phyloP scores from a whole-genome alignment of 2,888 invertebrate genomes.

The Pseudanteris insignis region DNA sequence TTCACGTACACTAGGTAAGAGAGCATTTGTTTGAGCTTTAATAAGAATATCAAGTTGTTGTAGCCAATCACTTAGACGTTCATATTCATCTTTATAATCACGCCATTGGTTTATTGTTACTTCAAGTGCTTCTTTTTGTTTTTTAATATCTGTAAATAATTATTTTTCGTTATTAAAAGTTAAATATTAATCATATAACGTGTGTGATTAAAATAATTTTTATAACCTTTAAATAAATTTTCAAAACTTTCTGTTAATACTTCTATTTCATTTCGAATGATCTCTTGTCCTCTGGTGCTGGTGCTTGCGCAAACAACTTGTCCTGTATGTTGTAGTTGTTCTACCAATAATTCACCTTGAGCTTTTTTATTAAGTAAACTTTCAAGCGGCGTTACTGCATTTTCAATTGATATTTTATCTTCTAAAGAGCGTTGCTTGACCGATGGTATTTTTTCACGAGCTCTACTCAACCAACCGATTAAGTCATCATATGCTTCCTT shows the following conservation, averaged over 20 bases:
- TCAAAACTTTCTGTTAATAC: slow-evolving; percentile 87
- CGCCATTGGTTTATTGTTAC: slow-evolving; percentile 85
- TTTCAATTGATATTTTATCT: slow-evolving; percentile 88
- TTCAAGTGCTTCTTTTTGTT: slow-evolving; percentile 86
- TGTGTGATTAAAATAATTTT: no score
- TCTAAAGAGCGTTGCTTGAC: slow-evolving; percentile 84
- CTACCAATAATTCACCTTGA: slow-evolving; percentile 87
- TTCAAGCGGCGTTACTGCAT: slow-evolving; percentile 87
- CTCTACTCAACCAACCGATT: slow-evolving; percentile 86
- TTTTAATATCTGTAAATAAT: slow-evolving; percentile 74
- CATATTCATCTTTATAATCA: slow-evolving; percentile 92
- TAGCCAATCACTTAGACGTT: slow-evolving; percentile 89
- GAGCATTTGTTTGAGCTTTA: slow-evolving; percentile 87
- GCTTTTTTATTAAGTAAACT: slow-evolving; percentile 87
- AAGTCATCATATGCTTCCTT: slow-evolving; percentile 93
- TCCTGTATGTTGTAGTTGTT: slow-evolving; percentile 87
- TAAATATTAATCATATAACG: no score
- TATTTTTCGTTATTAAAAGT: background rate
- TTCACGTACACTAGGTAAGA: slow-evolving; percentile 80
- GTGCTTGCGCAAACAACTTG: slow-evolving; percentile 87
- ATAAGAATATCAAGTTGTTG: slow-evolving; percentile 91
- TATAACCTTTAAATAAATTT: slow-evolving; percentile 75
- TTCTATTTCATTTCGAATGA: slow-evolving; percentile 85
- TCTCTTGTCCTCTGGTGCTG: slow-evolving; percentile 79
- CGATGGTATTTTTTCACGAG: slow-evolving; percentile 88